A percentile compares a stretch with the other conserved stretches of the same genome.
Evolutionary conservation across 1,140 invertebrate genomes (phyloP).

Genomic region (Heliconius himera): DNA sequence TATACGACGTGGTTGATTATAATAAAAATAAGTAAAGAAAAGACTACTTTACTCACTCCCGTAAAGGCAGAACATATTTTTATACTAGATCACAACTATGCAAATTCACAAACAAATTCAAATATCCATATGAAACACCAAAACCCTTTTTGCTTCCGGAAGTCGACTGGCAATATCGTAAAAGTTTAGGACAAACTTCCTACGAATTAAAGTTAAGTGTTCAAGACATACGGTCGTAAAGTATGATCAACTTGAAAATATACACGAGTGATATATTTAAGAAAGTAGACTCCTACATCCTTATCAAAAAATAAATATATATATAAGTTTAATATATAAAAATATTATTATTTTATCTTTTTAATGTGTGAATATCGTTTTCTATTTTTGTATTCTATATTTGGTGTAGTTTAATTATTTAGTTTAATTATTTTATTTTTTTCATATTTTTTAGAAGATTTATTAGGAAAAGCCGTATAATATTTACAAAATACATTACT

Average conservation of each 20-base stretch:
- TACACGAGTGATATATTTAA: neutral
- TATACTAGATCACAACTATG: conserved; percentile 2
- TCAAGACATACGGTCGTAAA: conserved; percentile 39
- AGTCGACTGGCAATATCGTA: conserved; percentile 53
- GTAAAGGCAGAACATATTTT: too few relatives aligned
- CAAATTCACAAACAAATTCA: conserved; percentile 23
- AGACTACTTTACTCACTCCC: neutral
- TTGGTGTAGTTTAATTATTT: too few relatives aligned
- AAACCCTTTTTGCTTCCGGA: conserved; percentile 49
- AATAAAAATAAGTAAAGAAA: neutral
- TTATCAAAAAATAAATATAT: neutral
- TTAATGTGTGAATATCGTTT: too few relatives aligned
- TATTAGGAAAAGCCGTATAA: too few relatives aligned
- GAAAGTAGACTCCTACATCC: neutral
- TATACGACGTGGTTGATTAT: too few relatives aligned
- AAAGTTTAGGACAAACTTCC: conserved; percentile 60
- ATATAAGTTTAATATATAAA: too few relatives aligned
- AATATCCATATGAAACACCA: conserved; percentile 31
- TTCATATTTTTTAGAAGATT: too few relatives aligned
- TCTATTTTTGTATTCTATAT: too few relatives aligned
- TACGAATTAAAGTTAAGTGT: conserved; percentile 52
- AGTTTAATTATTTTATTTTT: too few relatives aligned
- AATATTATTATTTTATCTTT: too few relatives aligned
- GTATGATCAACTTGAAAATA: conserved; percentile 14
- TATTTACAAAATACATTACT: too few relatives aligned